Evolutionary conservation across 2,113 vertebrate species (phyloP).

Genomic region (Cyphomyrus plagiostoma): DNA sequence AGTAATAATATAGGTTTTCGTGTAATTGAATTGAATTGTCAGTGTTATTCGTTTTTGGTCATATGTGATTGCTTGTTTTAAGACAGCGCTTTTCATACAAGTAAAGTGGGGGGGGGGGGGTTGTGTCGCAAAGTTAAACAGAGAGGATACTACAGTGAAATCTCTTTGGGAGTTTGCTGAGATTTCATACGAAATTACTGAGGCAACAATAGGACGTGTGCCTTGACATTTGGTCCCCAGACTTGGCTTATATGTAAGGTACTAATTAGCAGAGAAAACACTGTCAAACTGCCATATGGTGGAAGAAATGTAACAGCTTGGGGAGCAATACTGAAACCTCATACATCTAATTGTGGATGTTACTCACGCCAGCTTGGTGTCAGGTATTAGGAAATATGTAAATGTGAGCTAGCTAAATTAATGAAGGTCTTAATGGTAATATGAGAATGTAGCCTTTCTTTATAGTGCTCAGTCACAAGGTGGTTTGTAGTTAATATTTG

Average conservation of each 20-base stretch:
- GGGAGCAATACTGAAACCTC: constrained; percentile 52
- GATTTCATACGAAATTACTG: constrained; percentile 29
- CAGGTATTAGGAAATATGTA: constrained; percentile 59
- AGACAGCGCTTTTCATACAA: neutral
- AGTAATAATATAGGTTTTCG: neutral
- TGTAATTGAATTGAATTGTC: neutral
- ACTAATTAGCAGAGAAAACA: constrained; percentile 70
- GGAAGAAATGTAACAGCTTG: constrained; percentile 63
- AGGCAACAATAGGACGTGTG: constrained; percentile 42
- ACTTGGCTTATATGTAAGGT: constrained; percentile 67
- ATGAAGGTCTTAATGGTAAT: constrained; percentile 42
- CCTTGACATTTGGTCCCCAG: constrained; percentile 60
- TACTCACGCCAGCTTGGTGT: constrained; percentile 49
- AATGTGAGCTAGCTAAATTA: constrained; percentile 59
- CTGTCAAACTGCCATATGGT: constrained; percentile 71
- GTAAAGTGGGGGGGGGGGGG: too few relatives aligned
- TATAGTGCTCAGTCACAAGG: constrained; percentile 26
- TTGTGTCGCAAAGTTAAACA: neutral
- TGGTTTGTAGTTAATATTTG: constrained; percentile 16
- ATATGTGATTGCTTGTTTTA: neutral
- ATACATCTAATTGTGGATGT: constrained; percentile 49
- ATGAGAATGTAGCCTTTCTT: constrained; percentile 28
- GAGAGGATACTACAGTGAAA: neutral
- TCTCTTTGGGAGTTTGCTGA: neutral
- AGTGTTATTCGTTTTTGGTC: neutral